Evolutionary conservation across 2,797 vertebrate genomes (phyloP).

Genomic region (Numenius phaeopus): DNA sequence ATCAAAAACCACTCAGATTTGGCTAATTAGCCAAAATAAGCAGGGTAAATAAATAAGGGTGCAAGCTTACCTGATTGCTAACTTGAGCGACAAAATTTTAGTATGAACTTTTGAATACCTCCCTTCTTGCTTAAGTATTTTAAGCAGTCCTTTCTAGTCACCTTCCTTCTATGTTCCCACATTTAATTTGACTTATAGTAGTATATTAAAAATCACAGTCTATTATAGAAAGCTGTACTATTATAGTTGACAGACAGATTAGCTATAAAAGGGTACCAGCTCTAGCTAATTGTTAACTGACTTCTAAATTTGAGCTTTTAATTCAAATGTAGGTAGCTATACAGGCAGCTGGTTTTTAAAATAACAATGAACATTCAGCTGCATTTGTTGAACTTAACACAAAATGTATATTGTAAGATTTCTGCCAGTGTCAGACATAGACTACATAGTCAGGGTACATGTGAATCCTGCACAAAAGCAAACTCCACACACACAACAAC

Average conservation of each 20-base stretch:
- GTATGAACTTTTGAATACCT: neutral
- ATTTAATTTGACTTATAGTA: neutral
- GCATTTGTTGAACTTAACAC: neutral
- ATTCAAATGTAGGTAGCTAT: neutral
- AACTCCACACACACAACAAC: neutral
- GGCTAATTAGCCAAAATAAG: neutral
- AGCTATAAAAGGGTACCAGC: neutral
- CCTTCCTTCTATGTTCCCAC: neutral
- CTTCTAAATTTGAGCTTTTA: neutral
- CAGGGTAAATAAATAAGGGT: neutral
- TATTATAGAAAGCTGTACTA: neutral
- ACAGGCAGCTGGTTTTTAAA: neutral
- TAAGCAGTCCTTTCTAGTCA: neutral
- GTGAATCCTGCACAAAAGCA: neutral
- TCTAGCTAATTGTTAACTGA: constrained; percentile 3
- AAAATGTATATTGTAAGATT: neutral
- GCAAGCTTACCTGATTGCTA: neutral
- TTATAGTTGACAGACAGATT: neutral
- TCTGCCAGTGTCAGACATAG: neutral
- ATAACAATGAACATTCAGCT: neutral
- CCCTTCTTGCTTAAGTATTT: neutral
- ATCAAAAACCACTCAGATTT: neutral
- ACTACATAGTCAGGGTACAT: neutral
- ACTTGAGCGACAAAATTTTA: neutral
- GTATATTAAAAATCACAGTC: neutral